Evolutionary conservation across 92 coral and sea anemone genomes (phyloP), one percentile per base, ranked within the genome.

Genomic region (Bergia puertoricense): DNA sequence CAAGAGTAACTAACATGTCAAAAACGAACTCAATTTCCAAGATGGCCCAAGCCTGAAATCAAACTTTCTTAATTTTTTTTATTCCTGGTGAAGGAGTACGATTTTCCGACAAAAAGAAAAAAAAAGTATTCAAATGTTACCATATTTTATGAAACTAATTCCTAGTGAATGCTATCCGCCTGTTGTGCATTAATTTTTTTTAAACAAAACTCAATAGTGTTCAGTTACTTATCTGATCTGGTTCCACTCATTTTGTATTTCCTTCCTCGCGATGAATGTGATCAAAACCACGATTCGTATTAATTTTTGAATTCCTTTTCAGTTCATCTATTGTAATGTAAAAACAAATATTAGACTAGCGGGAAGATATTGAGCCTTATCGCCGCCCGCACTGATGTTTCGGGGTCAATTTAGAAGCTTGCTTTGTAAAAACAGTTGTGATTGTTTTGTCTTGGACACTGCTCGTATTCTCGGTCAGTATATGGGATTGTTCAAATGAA

Each of bases 261-360:
- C 48, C 80, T 76, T 76, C 80, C 80, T 76, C 50, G 48, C 46
- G 16, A 39, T 40, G 46, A 44, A 42, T 18, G 36, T 44, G 81
- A 77, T 77, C 59, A 77, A 77, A 40, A 77, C 45, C n/a, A 20
- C 56, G 81, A 38, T 78, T 77, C 30, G 42, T 43, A 77, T n/a
- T 77, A 14, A 77, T 43, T 20, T 23, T 78, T n/a, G 16, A 78
- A 48, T 48, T 78, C 66, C 82, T 46, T 78, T 78, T 78, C 41
- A 48, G 37, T 78, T 20, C 16, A 43, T 48, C 39, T 15, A 73
- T 73, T 73, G 43, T 36, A 78, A 48, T 78, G 41, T 54, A 50
- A 78, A 48, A 78, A 50, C 62, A 4, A 78, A 23, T 78, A 78
- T 78, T 78, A 78, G 82, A 20, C 82, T 45, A 43, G 82, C 59